These are phyloP conservation scores for Phaetusa simplex DNA, from an alignment of 2,113 vertebrate species.

Conservation along the genomic window DNA sequence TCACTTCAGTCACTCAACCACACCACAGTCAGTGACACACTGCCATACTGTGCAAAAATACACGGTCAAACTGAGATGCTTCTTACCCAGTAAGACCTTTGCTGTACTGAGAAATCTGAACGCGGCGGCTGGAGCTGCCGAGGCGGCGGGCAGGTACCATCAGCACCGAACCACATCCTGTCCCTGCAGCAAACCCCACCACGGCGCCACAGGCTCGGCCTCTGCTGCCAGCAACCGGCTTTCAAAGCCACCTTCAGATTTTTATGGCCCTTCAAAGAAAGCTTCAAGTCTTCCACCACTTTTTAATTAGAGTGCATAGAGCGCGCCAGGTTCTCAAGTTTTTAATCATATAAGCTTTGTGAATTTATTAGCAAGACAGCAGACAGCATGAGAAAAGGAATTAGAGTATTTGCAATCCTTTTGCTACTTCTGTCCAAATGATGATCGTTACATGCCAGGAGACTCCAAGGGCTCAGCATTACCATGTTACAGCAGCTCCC, in stretches of 20 bases:
- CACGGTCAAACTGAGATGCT: background rate
- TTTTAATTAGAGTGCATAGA: background rate
- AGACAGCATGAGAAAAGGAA: conserved; percentile 8
- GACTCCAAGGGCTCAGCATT: background rate
- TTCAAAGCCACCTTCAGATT: background rate
- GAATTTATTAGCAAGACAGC: conserved; percentile 22
- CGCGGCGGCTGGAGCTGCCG: background rate
- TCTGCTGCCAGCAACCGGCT: background rate
- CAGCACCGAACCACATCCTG: conserved; percentile 18
- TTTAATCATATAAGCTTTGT: background rate
- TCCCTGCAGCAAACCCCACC: background rate
- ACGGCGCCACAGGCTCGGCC: background rate
- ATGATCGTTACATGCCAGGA: background rate
- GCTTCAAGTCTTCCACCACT: background rate
- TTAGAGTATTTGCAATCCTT: conserved; percentile 19
- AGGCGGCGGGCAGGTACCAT: background rate
- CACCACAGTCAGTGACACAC: background rate
- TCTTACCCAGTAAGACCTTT: background rate
- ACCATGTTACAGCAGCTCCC: background rate
- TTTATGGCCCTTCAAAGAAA: background rate
- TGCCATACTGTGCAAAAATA: background rate
- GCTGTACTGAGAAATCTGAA: background rate
- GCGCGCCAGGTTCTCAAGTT: background rate
- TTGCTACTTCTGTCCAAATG: background rate
- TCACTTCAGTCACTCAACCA: background rate